phyloP scores from a whole-genome alignment of 1,140 invertebrate genomes.

The Parapsyche elsis region DNA sequence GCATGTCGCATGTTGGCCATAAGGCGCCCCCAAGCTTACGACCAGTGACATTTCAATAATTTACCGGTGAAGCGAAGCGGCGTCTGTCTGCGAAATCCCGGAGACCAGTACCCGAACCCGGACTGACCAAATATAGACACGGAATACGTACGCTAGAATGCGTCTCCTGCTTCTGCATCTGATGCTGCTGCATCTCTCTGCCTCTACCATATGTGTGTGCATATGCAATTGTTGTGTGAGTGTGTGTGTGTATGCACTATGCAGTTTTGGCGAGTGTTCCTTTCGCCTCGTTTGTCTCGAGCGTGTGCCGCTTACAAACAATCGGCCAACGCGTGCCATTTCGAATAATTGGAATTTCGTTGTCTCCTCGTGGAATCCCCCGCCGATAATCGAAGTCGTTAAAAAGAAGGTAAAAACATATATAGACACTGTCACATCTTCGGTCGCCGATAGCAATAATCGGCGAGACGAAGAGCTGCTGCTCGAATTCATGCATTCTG shows the following conservation, averaged over 20 bases:
- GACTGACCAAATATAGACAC: constrained; percentile 30
- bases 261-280: too few species aligned
- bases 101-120: constrained; percentile 16
- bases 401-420: neutral
- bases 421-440: neutral
- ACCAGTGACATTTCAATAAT: constrained; percentile 37
- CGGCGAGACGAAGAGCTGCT: too few species aligned
- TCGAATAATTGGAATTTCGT: neutral
- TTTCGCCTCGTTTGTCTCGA: too few species aligned
- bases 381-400: too few species aligned
- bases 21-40: constrained; percentile 25
- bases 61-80: constrained; percentile 18
- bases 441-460: too few species aligned
- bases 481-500: too few species aligned
- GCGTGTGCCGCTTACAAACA: neutral
- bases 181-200: neutral
- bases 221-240: too few species aligned
- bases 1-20: too few species aligned
- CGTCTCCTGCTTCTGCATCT: neutral
- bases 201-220: too few species aligned
- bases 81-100: constrained; percentile 23
- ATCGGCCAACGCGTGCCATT: neutral
- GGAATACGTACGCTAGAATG: constrained; percentile 6
- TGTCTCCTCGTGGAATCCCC: too few species aligned
- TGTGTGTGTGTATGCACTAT: too few species aligned